phyloP scores from a whole-genome alignment of 2,797 vertebrate genomes.

The Enteromius afrohamiltoni region DNA sequence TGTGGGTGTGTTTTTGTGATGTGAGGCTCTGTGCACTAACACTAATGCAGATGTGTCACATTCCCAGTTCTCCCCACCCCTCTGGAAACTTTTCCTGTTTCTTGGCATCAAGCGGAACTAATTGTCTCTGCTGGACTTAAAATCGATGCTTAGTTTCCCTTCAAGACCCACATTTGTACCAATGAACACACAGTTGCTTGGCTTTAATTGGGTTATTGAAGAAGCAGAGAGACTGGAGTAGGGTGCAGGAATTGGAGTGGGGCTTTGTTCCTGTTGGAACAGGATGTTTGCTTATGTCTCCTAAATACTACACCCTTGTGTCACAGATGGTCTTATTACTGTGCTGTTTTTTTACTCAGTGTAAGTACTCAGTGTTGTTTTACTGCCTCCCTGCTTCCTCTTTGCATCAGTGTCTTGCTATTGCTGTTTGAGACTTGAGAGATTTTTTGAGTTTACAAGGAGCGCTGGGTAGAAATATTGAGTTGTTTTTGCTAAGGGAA shows the following conservation, averaged over 20 bases:
- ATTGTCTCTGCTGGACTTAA: slow-evolving; percentile 48
- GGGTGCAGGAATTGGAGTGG: slow-evolving; percentile 19
- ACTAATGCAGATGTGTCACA: slow-evolving; percentile 39
- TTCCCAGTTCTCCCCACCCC: slow-evolving; percentile 17
- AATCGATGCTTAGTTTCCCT: slow-evolving; percentile 49
- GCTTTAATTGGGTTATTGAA: slow-evolving; percentile 50
- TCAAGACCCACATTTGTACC: slow-evolving; percentile 22
- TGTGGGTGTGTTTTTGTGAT: background rate
- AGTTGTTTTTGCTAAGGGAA: background rate
- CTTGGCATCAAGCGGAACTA: slow-evolving; percentile 46
- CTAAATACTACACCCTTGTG: background rate
- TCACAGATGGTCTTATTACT: slow-evolving; percentile 14
- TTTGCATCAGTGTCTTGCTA: slow-evolving; percentile 16
- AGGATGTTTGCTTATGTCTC: slow-evolving; percentile 24
- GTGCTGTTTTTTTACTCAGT: slow-evolving; percentile 25
- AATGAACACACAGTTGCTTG: slow-evolving; percentile 30
- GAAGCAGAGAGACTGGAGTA: slow-evolving; percentile 29
- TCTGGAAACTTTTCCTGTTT: slow-evolving; percentile 34
- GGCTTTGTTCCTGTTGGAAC: slow-evolving; percentile 35
- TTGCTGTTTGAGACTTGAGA: background rate
- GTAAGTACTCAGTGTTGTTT: too few relatives aligned
- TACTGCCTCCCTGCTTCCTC: slow-evolving; percentile 32
- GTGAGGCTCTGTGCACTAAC: slow-evolving; percentile 4
- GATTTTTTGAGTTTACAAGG: background rate
- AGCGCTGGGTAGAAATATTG: background rate